Percentiles rank a stretch among this genome's conserved stretches.
Evolutionary conservation across 2,113 vertebrate genomes (phyloP).

Genomic region (Tyrannus savana): DNA sequence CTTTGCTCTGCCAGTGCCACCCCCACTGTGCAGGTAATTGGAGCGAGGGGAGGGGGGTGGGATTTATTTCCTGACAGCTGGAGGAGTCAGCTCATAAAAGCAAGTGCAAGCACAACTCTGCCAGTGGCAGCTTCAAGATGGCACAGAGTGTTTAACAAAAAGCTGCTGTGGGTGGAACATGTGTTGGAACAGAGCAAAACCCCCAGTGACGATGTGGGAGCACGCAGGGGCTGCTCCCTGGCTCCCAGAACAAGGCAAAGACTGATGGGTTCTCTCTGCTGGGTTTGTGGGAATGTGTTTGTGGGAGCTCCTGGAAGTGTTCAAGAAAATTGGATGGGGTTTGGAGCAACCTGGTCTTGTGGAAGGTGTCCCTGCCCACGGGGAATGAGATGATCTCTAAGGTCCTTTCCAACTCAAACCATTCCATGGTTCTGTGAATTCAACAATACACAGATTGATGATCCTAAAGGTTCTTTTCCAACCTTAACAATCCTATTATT

Average conservation of each 20-base stretch:
- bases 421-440: not conserved
- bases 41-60: not conserved
- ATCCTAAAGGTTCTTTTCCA: not conserved
- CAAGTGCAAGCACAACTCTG: not conserved
- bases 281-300: not conserved
- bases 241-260: not conserved
- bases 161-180: not conserved
- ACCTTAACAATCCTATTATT: not conserved
- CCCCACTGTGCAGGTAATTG: fast-evolving
- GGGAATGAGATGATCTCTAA: not conserved
- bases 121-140: not conserved
- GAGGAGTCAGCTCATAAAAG: not conserved
- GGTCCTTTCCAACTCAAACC: not conserved
- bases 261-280: not conserved
- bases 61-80: not conserved
- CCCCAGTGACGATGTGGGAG: fast-evolving
- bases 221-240: not conserved
- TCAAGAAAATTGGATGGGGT: fast-evolving
- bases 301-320: not conserved
- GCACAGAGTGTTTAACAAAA: not conserved
- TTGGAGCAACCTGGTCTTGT: fast-evolving
- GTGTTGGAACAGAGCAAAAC: not conserved
- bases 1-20: not conserved
- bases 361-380: not conserved
- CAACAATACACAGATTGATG: not conserved